phyloP scores from a whole-genome alignment of 2,797 vertebrate genomes.

The Podarcis siculus region DNA sequence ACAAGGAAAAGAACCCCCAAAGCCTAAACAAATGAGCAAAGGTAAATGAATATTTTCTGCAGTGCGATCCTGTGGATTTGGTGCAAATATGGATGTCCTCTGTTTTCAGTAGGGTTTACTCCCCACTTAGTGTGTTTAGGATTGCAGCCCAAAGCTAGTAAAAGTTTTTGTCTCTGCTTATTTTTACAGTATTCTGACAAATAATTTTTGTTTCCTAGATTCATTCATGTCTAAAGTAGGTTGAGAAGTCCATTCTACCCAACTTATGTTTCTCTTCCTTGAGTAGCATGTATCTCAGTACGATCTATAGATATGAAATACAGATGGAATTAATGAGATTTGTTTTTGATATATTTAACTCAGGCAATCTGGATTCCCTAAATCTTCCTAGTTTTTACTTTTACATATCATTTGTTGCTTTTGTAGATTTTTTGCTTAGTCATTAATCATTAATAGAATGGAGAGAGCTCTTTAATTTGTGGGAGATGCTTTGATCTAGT shows the following conservation, averaged over 20 bases:
- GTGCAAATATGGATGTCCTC: background rate
- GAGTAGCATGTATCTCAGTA: too few relatives aligned
- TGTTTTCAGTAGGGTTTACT: background rate
- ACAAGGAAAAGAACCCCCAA: slow-evolving; percentile 34
- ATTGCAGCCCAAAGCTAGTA: background rate
- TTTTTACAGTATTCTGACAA: background rate
- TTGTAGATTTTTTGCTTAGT: too few relatives aligned
- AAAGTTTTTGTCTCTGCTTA: background rate
- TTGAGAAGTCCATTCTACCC: background rate
- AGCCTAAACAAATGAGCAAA: background rate
- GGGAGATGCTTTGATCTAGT: too few relatives aligned
- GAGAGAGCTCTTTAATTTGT: too few relatives aligned
- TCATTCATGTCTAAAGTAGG: background rate
- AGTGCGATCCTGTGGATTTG: background rate
- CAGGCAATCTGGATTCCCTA: too few relatives aligned
- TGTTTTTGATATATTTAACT: too few relatives aligned
- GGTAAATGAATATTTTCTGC: background rate
- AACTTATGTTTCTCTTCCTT: background rate
- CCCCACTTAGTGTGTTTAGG: background rate
- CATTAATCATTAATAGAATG: too few relatives aligned
- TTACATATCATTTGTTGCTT: too few relatives aligned
- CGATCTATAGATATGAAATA: background rate
- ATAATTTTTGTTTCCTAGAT: background rate
- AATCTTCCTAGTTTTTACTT: too few relatives aligned
- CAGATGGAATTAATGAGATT: background rate